Evolutionary conservation across 2,797 vertebrate species (phyloP), one percentile per base, ranked within the genome.

Genomic region (Sus cebifrons): DNA sequence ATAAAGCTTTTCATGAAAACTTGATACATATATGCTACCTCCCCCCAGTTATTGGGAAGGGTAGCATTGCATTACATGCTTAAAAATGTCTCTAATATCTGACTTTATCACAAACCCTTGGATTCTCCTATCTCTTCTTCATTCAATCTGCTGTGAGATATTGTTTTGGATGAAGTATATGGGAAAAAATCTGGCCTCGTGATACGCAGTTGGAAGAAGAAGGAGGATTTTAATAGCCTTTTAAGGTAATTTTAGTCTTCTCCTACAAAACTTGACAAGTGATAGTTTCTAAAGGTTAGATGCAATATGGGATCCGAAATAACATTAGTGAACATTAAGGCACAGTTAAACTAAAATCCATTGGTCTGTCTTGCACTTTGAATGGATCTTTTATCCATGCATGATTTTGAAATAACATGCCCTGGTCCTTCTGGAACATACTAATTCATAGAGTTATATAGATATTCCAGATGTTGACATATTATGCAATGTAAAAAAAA

Each of bases 111-210:
- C 86, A 44, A 14, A 17, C 8, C 60, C 6, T 36, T 89, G 73
- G 60, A 68, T 73, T 78, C 49, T 60, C 70, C 5, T n/a, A 78
- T 16, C 58, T 93, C 49, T 82, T 89, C 67, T 86, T 95, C 78
- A 49, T 94, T 77, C 32, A 64, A 2, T 67, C 77, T 73, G 49
- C 15, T 67, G 58, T 44, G 21, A 36, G 32, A 86, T 2, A 17
- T 54, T 84, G n/a, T 73, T 84, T 94, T 29, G 18, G 11, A 56
- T 82, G 13, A 84, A 78, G 64, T 18, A 44, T 32, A 54, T 11
- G 2, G 62, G 5, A 52, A 87, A 52, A 87, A 91, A 79, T 84
- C 49, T 78, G 83, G 14, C n/a, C 74, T 93, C 14, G 13, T 83
- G 44, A 32, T 79, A 64, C 23, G 67, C 10, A 85, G 17, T 15